Percentiles rank a stretch among this genome's conserved stretches.
Evolutionary conservation across 1,140 invertebrate genomes (phyloP).

Genomic region (Teleogryllus occipitalis): DNA sequence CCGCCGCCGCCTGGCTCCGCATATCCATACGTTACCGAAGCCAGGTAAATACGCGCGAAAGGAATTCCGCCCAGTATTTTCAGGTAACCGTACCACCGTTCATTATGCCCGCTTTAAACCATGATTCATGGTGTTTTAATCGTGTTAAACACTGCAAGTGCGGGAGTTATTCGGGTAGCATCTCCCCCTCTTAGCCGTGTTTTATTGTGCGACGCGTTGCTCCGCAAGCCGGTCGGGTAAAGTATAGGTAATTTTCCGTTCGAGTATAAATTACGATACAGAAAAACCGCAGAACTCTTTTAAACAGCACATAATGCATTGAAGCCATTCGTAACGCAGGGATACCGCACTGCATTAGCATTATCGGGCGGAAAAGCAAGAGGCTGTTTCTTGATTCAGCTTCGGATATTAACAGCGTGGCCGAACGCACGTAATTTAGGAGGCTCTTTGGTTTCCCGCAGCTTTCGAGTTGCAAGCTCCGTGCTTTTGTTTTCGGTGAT

Average conservation of each 20-base stretch:
- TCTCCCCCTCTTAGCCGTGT: background rate
- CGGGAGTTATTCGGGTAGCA: background rate
- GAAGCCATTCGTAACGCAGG: background rate
- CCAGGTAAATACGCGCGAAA: background rate
- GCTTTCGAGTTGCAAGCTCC: background rate
- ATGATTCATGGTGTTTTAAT: constrained; percentile 1
- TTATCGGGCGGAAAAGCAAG: background rate
- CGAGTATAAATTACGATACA: background rate
- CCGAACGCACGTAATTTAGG: background rate
- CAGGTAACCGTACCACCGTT: background rate
- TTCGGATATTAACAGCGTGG: background rate
- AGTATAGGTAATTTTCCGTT: constrained; percentile 2
- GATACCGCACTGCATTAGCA: background rate
- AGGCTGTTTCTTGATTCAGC: background rate
- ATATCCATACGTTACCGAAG: background rate
- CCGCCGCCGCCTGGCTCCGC: too few species aligned
- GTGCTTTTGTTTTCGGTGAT: too few species aligned
- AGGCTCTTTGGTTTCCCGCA: background rate
- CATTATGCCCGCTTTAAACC: background rate
- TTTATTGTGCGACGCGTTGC: background rate
- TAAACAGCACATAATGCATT: background rate
- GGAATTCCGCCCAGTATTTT: background rate
- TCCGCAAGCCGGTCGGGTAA: background rate
- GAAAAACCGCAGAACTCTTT: constrained; percentile 1
- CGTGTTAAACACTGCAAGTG: background rate